A percentile compares a stretch with the other conserved stretches of the same genome.
phyloP scores from a whole-genome alignment of 2,797 vertebrate species.

The Brachyrhaphis roseni region DNA sequence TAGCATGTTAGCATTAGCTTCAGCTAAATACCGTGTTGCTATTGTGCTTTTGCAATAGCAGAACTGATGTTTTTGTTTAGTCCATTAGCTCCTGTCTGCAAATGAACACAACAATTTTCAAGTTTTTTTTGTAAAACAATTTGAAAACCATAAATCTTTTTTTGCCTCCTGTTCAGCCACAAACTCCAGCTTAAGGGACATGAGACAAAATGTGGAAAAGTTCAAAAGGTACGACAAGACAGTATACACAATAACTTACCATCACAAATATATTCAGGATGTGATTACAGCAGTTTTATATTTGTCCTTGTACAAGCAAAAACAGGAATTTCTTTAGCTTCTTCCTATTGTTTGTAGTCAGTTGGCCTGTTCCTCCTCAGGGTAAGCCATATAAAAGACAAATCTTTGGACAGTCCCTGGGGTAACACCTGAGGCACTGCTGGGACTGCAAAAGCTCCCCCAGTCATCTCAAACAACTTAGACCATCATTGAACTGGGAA shows the following conservation, averaged over 20 bases:
- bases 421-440: conserved; percentile 61
- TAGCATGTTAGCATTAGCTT: background rate
- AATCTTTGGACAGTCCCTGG: conserved; percentile 47
- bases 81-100: background rate
- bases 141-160: background rate
- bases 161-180: background rate
- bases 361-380: conserved; percentile 37
- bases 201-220: background rate
- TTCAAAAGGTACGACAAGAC: background rate
- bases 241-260: background rate
- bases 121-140: background rate
- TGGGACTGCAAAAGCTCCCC: conserved; percentile 43
- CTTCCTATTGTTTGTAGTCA: conserved; percentile 30
- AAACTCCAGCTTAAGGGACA: background rate
- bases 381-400: conserved; percentile 54
- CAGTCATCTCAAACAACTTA: conserved; percentile 32
- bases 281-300: conserved; percentile 22
- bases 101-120: background rate
- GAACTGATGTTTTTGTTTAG: background rate
- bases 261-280: conserved; percentile 17
- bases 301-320: conserved; percentile 6
- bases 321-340: conserved; percentile 3
- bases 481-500: conserved; percentile 20
- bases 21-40: background rate
- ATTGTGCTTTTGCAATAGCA: background rate